Conservation (phyloP, 2,888 invertebrate species). For the Heliconius aoede region DNA sequence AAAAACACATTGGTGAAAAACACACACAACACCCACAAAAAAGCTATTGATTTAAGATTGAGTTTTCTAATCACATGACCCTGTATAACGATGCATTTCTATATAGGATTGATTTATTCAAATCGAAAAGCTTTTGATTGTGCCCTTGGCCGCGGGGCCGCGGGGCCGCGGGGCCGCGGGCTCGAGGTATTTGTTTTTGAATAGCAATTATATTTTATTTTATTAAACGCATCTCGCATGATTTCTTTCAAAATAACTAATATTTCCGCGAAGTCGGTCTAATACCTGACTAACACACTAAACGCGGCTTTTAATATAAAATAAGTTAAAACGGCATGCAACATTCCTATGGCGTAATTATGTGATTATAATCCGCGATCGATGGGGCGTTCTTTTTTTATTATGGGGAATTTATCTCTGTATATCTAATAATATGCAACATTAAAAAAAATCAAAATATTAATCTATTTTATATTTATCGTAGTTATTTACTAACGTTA, state of each 20-base stretch:
- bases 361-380: slow-evolving; percentile 55
- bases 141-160: slow-evolving; percentile 73
- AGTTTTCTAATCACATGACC: slow-evolving; percentile 40
- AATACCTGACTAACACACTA: slow-evolving; percentile 47
- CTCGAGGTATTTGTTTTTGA: slow-evolving; percentile 81
- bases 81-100: slow-evolving; percentile 79
- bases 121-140: slow-evolving; percentile 79
- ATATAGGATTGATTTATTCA: slow-evolving; percentile 83
- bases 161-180: slow-evolving; percentile 78
- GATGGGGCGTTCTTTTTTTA: slow-evolving; percentile 23
- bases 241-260: slow-evolving; percentile 66
- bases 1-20: too few species aligned
- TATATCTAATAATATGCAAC: neutral
- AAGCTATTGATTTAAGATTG: neutral
- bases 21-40: too few species aligned
- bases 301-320: slow-evolving; percentile 46
- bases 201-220: slow-evolving; percentile 84
- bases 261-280: slow-evolving; percentile 78
- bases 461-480: neutral
- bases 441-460: neutral
- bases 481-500: neutral
- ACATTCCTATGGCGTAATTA: slow-evolving; percentile 63
- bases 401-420: slow-evolving; percentile 14
- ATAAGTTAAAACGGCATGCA: slow-evolving; percentile 53
- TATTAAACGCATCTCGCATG: slow-evolving; percentile 75